These are phyloP conservation scores for Vanessa cardui DNA, from an alignment of 2,888 invertebrate species.

Conservation along the genomic window DNA sequence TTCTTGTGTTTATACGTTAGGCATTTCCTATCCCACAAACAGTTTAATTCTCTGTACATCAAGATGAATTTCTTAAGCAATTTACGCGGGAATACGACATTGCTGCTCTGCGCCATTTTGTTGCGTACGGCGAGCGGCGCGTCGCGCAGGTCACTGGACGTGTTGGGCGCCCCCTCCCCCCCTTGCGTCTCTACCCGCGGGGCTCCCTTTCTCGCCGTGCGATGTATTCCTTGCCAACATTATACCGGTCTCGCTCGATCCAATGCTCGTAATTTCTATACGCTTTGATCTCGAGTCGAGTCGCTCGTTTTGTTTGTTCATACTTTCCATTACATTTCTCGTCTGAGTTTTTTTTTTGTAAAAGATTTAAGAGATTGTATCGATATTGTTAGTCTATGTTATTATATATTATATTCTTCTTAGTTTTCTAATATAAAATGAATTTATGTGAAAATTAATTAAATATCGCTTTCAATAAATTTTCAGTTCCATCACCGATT, in stretches of 20 bases:
- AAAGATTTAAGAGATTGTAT: neutral
- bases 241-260: conserved; percentile 24
- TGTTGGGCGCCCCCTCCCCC: conserved; percentile 35
- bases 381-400: too few relatives aligned
- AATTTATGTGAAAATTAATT: too few relatives aligned
- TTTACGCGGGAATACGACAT: conserved; percentile 65
- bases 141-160: conserved; percentile 67
- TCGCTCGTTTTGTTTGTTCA: neutral
- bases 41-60: conserved; percentile 61
- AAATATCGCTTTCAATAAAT: too few relatives aligned
- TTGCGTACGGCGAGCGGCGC: conserved; percentile 63
- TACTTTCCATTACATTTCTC: conserved; percentile 1
- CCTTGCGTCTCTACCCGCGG: conserved; percentile 24
- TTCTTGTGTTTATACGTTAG: conserved; percentile 61
- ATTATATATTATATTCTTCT: too few relatives aligned
- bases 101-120: conserved; percentile 52
- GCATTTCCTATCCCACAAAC: conserved; percentile 64
- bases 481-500: too few relatives aligned
- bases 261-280: conserved; percentile 2
- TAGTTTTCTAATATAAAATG: too few relatives aligned
- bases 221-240: conserved; percentile 12
- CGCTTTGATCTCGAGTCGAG: conserved; percentile 6
- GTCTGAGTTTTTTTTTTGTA: neutral
- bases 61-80: conserved; percentile 62
- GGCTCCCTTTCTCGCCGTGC: conserved; percentile 8